These are phyloP conservation scores for Latheticus oryzae DNA, from an alignment of 2,888 invertebrate species.

Conservation along the genomic window DNA sequence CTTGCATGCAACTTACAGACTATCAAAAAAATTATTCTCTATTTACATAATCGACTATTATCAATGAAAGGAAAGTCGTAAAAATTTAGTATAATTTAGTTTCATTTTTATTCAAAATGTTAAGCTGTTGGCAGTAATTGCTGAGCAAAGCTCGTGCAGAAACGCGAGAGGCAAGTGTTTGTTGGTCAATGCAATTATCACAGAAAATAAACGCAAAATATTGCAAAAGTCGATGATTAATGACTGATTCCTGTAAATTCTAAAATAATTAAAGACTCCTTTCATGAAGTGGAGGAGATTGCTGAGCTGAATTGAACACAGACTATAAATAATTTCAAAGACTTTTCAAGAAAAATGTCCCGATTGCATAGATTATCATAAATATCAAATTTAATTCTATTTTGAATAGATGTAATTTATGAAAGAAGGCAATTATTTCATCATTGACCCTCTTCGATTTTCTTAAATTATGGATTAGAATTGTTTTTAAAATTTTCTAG, in stretches of 20 bases:
- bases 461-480: no score
- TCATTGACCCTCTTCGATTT: no score
- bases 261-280: slow-evolving; percentile 10
- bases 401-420: no score
- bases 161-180: no score
- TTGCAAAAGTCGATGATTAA: slow-evolving; percentile 38
- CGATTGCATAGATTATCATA: no score
- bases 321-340: no score
- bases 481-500: no score
- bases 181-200: slow-evolving; percentile 30
- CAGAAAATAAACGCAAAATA: slow-evolving; percentile 34
- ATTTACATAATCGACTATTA: slow-evolving; percentile 25
- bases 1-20: slow-evolving; percentile 20
- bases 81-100: slow-evolving; percentile 11
- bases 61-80: slow-evolving; percentile 19
- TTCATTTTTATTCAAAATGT: slow-evolving; percentile 22
- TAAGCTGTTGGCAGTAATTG: slow-evolving; percentile 12
- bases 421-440: no score
- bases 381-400: no score
- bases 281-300: background rate
- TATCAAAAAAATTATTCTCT: slow-evolving; percentile 14
- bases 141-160: slow-evolving; percentile 26
- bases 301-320: no score
- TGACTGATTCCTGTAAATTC: slow-evolving; percentile 29
- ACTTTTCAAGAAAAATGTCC: no score